Percentiles rank a stretch among this genome's conserved stretches.
These are phyloP conservation scores for Myocastor coypus DNA, from an alignment of 2,113 vertebrate genomes.

Conservation along the genomic window DNA sequence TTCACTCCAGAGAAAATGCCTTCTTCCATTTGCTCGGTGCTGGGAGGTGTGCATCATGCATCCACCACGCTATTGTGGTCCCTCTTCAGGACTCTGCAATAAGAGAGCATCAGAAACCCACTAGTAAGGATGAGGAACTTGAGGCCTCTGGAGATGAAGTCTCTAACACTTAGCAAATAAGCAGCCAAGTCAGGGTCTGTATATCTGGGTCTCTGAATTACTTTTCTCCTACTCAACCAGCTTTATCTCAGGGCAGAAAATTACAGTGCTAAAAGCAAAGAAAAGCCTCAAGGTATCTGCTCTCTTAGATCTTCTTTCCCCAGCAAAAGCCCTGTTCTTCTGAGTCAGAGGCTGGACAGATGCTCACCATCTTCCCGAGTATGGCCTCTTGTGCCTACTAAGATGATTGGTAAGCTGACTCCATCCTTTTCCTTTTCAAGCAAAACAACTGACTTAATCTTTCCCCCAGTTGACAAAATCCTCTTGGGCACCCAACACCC, in stretches of 20 bases:
- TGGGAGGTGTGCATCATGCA: background rate
- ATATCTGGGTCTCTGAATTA: background rate
- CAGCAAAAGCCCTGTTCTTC: slow-evolving; percentile 56
- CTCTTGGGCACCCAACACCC: slow-evolving; percentile 70
- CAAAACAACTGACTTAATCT: slow-evolving; percentile 78
- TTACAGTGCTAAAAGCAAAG: background rate
- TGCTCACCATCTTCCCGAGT: slow-evolving; percentile 43
- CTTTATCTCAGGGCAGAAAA: background rate
- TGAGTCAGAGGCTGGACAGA: slow-evolving; percentile 31
- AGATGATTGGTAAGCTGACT: slow-evolving; percentile 54
- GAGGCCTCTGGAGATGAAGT: background rate
- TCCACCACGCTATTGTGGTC: background rate
- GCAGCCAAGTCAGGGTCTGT: background rate
- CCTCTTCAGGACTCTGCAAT: background rate
- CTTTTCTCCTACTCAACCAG: background rate
- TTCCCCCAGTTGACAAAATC: slow-evolving; percentile 56
- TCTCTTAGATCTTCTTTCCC: background rate
- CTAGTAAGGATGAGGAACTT: background rate
- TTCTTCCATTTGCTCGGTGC: slow-evolving; percentile 37
- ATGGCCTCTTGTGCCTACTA: background rate
- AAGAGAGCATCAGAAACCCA: background rate
- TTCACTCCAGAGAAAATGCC: slow-evolving; percentile 64
- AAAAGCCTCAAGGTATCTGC: background rate
- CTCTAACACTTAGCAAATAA: background rate
- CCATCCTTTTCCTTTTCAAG: slow-evolving; percentile 70